Conservation (phyloP, 2,797 vertebrate species). For the Enteromius fasciolatus region DNA sequence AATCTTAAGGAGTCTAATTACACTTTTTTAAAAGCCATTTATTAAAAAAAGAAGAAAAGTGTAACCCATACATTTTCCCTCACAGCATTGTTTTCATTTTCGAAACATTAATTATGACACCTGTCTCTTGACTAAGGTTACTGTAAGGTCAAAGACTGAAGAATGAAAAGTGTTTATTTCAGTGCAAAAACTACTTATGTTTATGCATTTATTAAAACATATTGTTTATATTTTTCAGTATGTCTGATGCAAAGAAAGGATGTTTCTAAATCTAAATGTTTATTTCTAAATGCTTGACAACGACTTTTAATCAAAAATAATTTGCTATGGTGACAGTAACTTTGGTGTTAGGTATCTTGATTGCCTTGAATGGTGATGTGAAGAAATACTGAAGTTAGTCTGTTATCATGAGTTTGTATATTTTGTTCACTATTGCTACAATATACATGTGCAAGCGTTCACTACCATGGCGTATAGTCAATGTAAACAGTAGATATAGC, state of each 20-base stretch:
- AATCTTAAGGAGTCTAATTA: neutral
- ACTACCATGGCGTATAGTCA: slow-evolving; percentile 71
- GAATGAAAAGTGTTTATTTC: neutral
- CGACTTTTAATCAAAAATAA: neutral
- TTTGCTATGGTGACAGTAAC: slow-evolving; percentile 23
- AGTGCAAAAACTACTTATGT: slow-evolving; percentile 14
- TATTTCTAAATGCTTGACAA: slow-evolving; percentile 11
- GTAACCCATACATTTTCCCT: neutral
- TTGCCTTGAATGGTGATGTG: slow-evolving; percentile 15
- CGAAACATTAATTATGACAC: neutral
- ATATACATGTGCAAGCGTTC: slow-evolving; percentile 75
- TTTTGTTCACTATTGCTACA: slow-evolving; percentile 74
- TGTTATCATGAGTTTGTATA: slow-evolving; percentile 45
- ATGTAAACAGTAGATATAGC: slow-evolving; percentile 69
- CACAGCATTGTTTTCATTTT: neutral
- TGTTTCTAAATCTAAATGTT: slow-evolving; percentile 3
- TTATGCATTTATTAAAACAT: neutral
- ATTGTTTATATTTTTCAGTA: neutral
- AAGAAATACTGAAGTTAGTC: slow-evolving; percentile 23
- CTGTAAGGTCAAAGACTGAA: neutral
- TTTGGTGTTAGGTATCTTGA: slow-evolving; percentile 47
- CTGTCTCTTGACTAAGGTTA: slow-evolving; percentile 1
- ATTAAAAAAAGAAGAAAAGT: neutral
- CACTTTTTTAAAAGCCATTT: neutral
- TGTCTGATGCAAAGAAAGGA: neutral